Conservation (phyloP, 2,113 vertebrate species). For the Leuciscus idus region DNA sequence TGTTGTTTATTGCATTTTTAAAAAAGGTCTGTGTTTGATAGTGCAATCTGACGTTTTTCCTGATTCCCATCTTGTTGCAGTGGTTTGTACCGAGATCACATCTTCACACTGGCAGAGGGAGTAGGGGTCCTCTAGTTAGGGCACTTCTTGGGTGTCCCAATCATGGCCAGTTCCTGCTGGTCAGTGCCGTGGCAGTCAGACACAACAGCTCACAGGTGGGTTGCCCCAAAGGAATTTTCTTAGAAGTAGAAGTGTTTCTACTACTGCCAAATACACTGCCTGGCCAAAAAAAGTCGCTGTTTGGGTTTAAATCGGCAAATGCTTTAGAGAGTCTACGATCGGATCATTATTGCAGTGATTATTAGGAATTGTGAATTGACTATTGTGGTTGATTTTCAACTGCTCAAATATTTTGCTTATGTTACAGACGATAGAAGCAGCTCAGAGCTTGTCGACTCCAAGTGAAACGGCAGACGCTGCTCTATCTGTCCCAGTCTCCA, state of each 20-base stretch:
- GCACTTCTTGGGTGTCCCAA: conserved; percentile 61
- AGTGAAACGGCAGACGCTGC: conserved; percentile 17
- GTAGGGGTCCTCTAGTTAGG: conserved; percentile 47
- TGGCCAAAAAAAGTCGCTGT: too few species aligned
- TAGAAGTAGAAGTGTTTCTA: neutral
- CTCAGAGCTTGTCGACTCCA: conserved; percentile 1
- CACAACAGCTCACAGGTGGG: conserved; percentile 76
- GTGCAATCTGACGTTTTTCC: conserved; percentile 66
- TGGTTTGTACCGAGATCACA: conserved; percentile 62
- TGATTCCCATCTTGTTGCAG: conserved; percentile 19
- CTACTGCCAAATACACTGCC: neutral
- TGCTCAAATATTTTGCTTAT: neutral
- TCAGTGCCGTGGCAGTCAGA: conserved; percentile 65
- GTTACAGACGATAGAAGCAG: conserved; percentile 47
- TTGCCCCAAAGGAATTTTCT: neutral
- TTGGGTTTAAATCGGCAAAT: too few species aligned
- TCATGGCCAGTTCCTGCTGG: conserved; percentile 66
- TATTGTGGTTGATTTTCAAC: neutral
- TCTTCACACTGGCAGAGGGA: conserved; percentile 67
- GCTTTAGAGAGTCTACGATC: too few species aligned
- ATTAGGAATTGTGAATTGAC: neutral
- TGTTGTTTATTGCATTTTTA: neutral
- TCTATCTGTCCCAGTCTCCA: conserved; percentile 23
- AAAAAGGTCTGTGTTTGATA: neutral
- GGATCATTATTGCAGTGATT: too few species aligned